A percentile compares a stretch with the other conserved stretches of the same genome.
phyloP scores from a whole-genome alignment of 2,797 vertebrate species.

The Syngnathus rostellatus region DNA sequence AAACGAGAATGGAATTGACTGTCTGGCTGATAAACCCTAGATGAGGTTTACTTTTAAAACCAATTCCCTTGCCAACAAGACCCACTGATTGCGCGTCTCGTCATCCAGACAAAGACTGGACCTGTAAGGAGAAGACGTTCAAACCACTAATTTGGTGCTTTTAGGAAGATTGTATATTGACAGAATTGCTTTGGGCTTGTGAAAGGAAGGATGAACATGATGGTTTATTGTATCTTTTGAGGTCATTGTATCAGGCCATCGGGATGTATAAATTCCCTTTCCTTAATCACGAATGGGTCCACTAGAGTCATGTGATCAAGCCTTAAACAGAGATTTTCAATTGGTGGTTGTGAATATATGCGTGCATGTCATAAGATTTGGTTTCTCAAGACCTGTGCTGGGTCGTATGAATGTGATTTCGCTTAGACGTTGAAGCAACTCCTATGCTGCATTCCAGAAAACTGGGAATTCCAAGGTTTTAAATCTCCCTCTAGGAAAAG shows the following conservation, averaged over 20 bases:
- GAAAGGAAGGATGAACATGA: not conserved
- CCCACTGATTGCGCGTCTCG: not conserved
- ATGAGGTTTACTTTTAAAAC: not conserved
- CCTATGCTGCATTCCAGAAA: conserved; percentile 3
- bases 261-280: not conserved
- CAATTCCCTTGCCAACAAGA: not conserved
- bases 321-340: not conserved
- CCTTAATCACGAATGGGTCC: not conserved
- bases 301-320: not conserved
- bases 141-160: conserved; percentile 4
- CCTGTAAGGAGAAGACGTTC: not conserved
- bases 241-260: not conserved
- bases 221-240: not conserved
- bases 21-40: not conserved
- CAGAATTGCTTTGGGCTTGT: not conserved
- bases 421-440: not conserved
- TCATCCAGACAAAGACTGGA: not conserved
- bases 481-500: not conserved
- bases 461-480: not conserved
- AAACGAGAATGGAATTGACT: not conserved
- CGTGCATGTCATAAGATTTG: not conserved
- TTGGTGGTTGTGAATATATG: not conserved
- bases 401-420: not conserved
- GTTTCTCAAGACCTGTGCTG: not conserved
- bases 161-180: conserved; percentile 2